phyloP scores from a whole-genome alignment of 2,888 invertebrate genomes.

The Caenorhabditis imperialis region DNA sequence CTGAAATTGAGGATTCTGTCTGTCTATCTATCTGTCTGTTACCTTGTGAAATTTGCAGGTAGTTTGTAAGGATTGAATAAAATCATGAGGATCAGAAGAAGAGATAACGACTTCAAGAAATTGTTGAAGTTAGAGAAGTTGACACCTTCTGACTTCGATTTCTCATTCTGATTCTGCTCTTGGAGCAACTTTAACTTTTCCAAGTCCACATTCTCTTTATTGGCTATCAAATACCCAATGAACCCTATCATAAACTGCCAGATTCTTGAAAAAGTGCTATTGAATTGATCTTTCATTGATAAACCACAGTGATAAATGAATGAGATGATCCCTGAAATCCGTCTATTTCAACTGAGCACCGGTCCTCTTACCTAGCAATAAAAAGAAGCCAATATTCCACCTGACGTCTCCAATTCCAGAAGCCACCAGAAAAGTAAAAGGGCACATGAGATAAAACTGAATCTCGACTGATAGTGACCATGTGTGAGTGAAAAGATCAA shows the following conservation, averaged over 20 bases:
- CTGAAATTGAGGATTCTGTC: background rate
- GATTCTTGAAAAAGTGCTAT: slow-evolving; percentile 46
- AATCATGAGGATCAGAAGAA: slow-evolving; percentile 13
- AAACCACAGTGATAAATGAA: background rate
- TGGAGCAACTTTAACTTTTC: too few species aligned
- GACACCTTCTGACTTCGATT: background rate
- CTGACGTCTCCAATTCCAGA: background rate
- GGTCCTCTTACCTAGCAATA: slow-evolving; percentile 15
- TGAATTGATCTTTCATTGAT: slow-evolving; percentile 13
- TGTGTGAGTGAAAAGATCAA: too few species aligned
- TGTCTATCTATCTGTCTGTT: too few species aligned
- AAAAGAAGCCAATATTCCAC: slow-evolving; percentile 8
- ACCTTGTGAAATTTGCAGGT: too few species aligned
- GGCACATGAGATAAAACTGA: too few species aligned
- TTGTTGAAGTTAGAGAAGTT: too few species aligned
- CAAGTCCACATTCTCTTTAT: too few species aligned
- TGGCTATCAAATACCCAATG: slow-evolving; percentile 4
- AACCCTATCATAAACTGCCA: slow-evolving; percentile 58
- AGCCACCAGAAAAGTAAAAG: slow-evolving; percentile 61
- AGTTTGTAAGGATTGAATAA: slow-evolving; percentile 12
- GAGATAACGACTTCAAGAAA: slow-evolving; percentile 17
- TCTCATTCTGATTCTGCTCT: background rate
- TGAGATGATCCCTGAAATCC: background rate
- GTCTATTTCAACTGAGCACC: background rate
- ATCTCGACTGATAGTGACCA: too few species aligned